Base-by-base conservation (phyloP, 1,140 invertebrate species). In the Metaphire vulgaris region DNA sequence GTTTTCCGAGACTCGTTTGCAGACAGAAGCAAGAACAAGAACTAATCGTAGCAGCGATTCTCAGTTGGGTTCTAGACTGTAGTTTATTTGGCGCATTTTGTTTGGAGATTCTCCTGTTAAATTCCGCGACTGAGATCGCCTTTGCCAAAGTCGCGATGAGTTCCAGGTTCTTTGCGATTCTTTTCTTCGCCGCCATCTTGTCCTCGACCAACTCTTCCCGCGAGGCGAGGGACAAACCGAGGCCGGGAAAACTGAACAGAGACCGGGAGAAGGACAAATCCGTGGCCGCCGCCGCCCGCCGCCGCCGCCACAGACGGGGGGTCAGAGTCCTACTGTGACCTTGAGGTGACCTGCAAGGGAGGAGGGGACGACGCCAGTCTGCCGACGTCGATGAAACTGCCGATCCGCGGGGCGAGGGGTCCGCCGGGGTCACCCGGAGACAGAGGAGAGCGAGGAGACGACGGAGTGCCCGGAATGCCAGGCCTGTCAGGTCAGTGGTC, bases 361-460 rank as follows among this genome's bases (percentile, higher is more conserved):
- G n/a, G n/a, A n/a, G n/a, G n/a, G n/a, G 79, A 80, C 28, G 66
- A 65, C 16, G 74, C 70, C 31, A 56, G 67, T 33, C 31, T 74
- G 21, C 28, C 68, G 26, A 72, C 79, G 32, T 81, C 82, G 28
- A 80, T 84, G 6, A 82, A 77, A 34, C 79, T 83, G 64, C 83
- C 83, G 32, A 83, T 84, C 69, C 77, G 79, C 74, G 81, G 82
- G 41, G 82, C 83, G 15, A 67, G 79, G 1, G 81, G 83, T 26
- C 82, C 81, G 0, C 71, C 82, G 0, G 82, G 83, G 67, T 76
- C 75, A 26, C 77, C 75, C 31, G 82, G 82, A 67, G 74, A 70
- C 14, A 81, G 80, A 31, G 83, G 83, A 75, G 79, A 79, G 26
- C 78, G 78, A 16, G 83, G 83, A 29, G 74, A 81, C 69, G 78